A percentile compares a stretch with the other conserved stretches of the same genome.
Conservation (phyloP, 2,797 vertebrate species). For the Pteropus rufus region DNA sequence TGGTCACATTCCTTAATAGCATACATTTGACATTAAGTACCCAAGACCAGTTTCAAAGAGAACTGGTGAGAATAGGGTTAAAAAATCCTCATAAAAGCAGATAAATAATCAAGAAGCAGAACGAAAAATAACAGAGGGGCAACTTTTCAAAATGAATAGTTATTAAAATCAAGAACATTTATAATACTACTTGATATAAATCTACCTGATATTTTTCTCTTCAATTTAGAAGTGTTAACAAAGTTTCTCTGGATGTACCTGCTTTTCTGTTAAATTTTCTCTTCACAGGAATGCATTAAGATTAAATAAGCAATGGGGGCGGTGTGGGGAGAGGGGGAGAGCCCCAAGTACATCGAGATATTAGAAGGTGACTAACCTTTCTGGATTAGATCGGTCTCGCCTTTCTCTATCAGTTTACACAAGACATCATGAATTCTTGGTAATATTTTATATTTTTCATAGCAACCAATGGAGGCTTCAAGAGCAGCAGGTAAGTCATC, state of each 20-base stretch:
- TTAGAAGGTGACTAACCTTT: conserved; percentile 86
- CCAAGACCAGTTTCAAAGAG: not conserved
- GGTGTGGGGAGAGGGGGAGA: not conserved
- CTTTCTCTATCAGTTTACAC: conserved; percentile 90
- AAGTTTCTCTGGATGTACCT: not conserved
- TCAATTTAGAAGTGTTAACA: not conserved
- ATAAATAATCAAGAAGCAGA: not conserved
- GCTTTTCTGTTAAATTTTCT: not conserved
- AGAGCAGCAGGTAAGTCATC: conserved; percentile 87
- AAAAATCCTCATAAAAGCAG: not conserved
- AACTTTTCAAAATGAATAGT: not conserved
- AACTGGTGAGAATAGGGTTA: not conserved
- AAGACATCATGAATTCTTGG: conserved; percentile 90
- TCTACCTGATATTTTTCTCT: not conserved
- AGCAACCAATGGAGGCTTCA: conserved; percentile 84
- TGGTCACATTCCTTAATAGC: not conserved
- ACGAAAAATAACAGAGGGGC: not conserved
- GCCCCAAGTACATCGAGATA: not conserved
- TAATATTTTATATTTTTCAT: conserved; percentile 85
- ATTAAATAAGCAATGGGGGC: not conserved
- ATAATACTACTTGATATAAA: not conserved
- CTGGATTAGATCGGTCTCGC: conserved; percentile 90
- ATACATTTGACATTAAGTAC: not conserved
- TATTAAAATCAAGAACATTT: not conserved
- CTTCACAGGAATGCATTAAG: not conserved